Evolutionary conservation across 2,797 vertebrate genomes (phyloP), one percentile per base, ranked within the genome.

Genomic region (Lepilemur septentrionalis): DNA sequence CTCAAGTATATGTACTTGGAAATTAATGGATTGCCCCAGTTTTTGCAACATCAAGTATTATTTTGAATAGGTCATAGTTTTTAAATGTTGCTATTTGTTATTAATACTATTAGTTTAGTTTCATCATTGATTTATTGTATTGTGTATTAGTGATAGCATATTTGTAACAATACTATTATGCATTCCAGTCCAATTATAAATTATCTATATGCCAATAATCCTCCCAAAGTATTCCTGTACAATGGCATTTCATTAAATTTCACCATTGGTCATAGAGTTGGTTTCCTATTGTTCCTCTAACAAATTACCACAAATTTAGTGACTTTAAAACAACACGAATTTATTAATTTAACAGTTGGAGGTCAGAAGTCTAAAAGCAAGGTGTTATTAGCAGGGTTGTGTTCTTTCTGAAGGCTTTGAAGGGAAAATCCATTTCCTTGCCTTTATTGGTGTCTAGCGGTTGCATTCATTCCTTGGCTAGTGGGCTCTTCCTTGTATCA

Each of bases 11-110:
- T 85, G 20, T 59, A 9, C 38, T 55, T 48, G 25, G 2, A 61
- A 87, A 72, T 73, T 63, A 55, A 85, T 87, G 35, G 55, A 82
- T 67, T 91, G 55, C 20, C n/a, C 32, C 7, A 70, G 1, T 86
- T 87, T 97, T 90, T 90, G n/a, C 15, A 79, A 59, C 25, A 72
- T 86, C 25, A 82, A 52, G 4, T 90, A 52, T 89, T 91, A 93
- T 80, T 92, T 94, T 91, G 59, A 83, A 43, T 43, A 35, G 30
- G 35, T 85, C 46, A 88, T 32, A 57, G 32, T 63, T 81, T 93
- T 93, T 73, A 73, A 79, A 73, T 70, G 46, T 89, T 85, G 28
- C 32, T 89, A 5, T 80, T 76, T 46, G 9, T 90, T 81, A 72
- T 72, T 79, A 95, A 85, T 89, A 79, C 57, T 81, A 5, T 69